Base-by-base conservation (phyloP, 2,888 invertebrate species). In the Epirrita christyi region DNA sequence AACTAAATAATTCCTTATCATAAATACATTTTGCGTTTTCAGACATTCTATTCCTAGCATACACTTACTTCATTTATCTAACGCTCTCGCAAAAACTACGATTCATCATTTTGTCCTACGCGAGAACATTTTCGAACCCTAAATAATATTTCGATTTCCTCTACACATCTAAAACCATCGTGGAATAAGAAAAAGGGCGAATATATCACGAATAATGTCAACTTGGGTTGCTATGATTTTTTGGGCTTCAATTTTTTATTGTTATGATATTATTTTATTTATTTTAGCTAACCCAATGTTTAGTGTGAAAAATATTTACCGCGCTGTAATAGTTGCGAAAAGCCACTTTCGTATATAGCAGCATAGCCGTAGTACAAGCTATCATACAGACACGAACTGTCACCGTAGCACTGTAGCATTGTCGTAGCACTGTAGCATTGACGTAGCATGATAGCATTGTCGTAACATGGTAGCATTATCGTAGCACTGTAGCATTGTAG, bases 121-220 rank as follows among this genome's bases (percentile, higher is more conserved):
- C 55, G 34, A 38, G 40, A 59, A 55, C 54, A 42, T 59, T 61
- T 52, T 49, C 56, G 36, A 51, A 51, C 59, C 66, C 56, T 58
- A 60, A 63, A 64, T 64, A 64, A 48, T 62, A 60, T 62, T 66
- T 66, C 62, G 62, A 62, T 66, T 66, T 64, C 60, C 60, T 54
- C 47, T 44, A 44, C 43, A 46, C 40, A 40, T 50, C 45, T 47
- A 57, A 52, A 51, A 49, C 52, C 32, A 53, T 38, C 36, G 10
- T 21, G 15, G 57, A 48, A 52, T 52, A 53, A 7, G 29, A 51
- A 55, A 21, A 21, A 21, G 21, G 21, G 21, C 21, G 21, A 21
- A 21, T 21, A 21, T 38, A 43, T 32, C 9, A 32, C 32, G 32
- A 32, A 32, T 32, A 32, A 32, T 32, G 32, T 7, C 32, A 9